These are phyloP conservation scores for Nemurella pictetii DNA, from an alignment of 2,888 invertebrate species.

Conservation along the genomic window DNA sequence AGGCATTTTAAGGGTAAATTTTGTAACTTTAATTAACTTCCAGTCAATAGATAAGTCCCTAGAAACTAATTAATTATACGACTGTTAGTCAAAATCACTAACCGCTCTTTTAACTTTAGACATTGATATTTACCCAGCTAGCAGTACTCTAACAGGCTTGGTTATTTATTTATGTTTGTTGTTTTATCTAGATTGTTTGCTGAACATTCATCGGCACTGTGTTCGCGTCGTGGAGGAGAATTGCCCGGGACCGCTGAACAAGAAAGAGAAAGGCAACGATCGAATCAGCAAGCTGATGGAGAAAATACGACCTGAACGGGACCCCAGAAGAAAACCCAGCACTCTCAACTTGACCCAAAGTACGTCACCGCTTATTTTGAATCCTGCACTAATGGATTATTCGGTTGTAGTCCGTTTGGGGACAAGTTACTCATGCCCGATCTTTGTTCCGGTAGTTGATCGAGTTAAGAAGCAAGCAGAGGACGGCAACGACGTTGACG, in stretches of 20 bases:
- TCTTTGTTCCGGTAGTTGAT: conserved; percentile 48
- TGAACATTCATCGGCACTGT: conserved; percentile 84
- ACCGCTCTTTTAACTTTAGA: too few relatives aligned
- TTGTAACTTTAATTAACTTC: too few relatives aligned
- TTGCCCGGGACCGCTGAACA: conserved; percentile 72
- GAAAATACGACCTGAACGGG: conserved; percentile 57
- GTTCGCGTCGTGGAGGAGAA: conserved; percentile 77
- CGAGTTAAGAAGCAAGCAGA: conserved; percentile 49
- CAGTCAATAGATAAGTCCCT: too few relatives aligned
- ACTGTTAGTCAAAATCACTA: too few relatives aligned
- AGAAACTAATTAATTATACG: too few relatives aligned
- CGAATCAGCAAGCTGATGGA: conserved; percentile 76
- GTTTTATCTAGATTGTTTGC: conserved; percentile 85
- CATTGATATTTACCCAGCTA: too few relatives aligned
- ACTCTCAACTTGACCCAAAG: conserved; percentile 53
- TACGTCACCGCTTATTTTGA: conserved; percentile 46
- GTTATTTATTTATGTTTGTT: too few relatives aligned
- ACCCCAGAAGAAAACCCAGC: conserved; percentile 51
- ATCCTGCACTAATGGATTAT: too few relatives aligned
- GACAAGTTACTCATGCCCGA: not conserved
- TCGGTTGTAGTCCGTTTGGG: not conserved
- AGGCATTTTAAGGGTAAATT: too few relatives aligned
- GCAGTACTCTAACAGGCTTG: too few relatives aligned
- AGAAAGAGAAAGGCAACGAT: conserved; percentile 65
- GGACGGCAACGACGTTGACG: conserved; percentile 39